Evolutionary conservation across 2,113 vertebrate genomes (phyloP).

Genomic region (Callospermophilus lateralis): DNA sequence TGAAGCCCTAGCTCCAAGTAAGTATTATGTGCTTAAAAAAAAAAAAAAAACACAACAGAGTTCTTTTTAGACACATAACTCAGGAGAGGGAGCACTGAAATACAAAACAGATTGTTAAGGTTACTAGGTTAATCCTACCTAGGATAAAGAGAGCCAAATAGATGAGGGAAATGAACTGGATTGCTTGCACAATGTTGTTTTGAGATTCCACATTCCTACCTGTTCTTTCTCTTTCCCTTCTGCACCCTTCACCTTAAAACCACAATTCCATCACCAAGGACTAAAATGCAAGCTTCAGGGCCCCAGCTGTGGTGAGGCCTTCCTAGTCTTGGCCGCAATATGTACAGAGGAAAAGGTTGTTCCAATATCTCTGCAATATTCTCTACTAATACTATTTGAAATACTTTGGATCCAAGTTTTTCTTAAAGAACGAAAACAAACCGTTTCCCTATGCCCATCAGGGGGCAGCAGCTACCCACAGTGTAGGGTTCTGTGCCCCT

Average conservation of each 20-base stretch:
- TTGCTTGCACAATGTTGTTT: slow-evolving; percentile 42
- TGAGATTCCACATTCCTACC: slow-evolving; percentile 23
- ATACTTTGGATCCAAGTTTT: neutral
- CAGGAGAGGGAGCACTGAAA: slow-evolving; percentile 1
- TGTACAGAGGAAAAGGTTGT: neutral
- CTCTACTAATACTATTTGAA: neutral
- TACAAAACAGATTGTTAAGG: slow-evolving; percentile 61
- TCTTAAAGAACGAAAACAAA: slow-evolving; percentile 52
- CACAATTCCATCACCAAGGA: slow-evolving; percentile 45
- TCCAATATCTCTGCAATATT: neutral
- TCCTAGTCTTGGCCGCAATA: neutral
- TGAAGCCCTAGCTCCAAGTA: neutral
- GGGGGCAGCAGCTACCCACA: slow-evolving; percentile 76
- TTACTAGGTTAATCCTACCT: neutral
- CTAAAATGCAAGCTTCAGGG: neutral
- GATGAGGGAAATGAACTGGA: slow-evolving; percentile 45
- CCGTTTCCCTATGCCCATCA: slow-evolving; percentile 54
- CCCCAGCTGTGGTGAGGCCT: neutral
- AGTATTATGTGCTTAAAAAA: slow-evolving; percentile 4
- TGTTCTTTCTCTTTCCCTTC: neutral
- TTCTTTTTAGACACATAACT: slow-evolving; percentile 39
- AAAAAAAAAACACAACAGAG: neutral
- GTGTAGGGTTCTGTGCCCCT: neutral
- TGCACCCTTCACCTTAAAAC: neutral
- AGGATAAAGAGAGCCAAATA: slow-evolving; percentile 41